Conservation (phyloP, 2,797 vertebrate genomes). For the Chaetophractus vellerosus region DNA sequence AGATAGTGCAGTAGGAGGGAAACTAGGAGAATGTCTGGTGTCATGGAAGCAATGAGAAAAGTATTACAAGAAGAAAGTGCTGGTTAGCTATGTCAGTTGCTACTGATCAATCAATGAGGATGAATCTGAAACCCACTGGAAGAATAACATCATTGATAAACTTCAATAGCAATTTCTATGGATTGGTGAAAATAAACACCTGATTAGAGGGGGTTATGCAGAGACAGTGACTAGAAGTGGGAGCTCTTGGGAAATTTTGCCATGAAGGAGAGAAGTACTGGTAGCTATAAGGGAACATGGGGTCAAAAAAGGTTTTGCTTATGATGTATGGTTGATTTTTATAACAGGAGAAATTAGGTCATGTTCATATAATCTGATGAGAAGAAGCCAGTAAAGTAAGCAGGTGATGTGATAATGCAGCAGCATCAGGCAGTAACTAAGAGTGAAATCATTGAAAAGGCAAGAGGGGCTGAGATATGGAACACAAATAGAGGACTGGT, state of each 20-base stretch:
- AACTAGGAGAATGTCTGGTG: not conserved
- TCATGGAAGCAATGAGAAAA: not conserved
- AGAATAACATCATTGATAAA: not conserved
- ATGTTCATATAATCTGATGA: not conserved
- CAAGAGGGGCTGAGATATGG: not conserved
- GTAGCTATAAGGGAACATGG: not conserved
- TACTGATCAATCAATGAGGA: not conserved
- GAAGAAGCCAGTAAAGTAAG: not conserved
- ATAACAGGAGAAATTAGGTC: not conserved
- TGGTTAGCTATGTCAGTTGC: not conserved
- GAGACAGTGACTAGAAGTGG: not conserved
- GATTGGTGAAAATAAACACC: not conserved
- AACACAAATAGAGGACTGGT: not conserved
- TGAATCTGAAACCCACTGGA: not conserved
- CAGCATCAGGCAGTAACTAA: not conserved
- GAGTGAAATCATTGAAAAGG: not conserved
- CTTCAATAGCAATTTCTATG: not conserved
- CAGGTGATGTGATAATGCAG: rapidly evolving
- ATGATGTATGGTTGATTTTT: not conserved
- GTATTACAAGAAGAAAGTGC: not conserved
- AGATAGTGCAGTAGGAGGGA: not conserved
- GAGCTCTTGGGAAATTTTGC: not conserved
- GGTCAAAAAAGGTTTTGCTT: not conserved
- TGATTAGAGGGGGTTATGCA: not conserved
- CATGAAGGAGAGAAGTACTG: not conserved